Evolutionary conservation across 2,888 invertebrate species (phyloP).

Genomic region (Plagodis dolabraria): DNA sequence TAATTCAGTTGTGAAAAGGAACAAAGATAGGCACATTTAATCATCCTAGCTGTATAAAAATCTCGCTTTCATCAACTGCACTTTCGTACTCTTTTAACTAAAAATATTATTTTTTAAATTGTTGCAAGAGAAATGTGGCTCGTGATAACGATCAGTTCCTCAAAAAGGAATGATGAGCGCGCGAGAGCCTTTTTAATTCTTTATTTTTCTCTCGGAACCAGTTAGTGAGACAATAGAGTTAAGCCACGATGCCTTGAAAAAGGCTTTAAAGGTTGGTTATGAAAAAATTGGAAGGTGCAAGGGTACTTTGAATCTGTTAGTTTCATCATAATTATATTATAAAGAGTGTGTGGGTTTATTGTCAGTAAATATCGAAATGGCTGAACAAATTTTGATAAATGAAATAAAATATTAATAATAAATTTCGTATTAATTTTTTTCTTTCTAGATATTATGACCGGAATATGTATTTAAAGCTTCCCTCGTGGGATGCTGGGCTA

Average conservation of each 20-base stretch:
- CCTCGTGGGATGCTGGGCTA: too few relatives aligned
- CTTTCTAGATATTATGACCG: too few relatives aligned
- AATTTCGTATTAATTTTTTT: too few relatives aligned
- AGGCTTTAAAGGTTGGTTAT: constrained; percentile 11
- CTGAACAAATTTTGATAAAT: too few relatives aligned
- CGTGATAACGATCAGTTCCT: constrained; percentile 49
- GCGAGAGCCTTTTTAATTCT: constrained; percentile 50
- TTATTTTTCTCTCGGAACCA: constrained; percentile 53
- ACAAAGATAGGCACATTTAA: background rate
- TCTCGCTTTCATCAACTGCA: too few relatives aligned
- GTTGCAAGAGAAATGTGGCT: constrained; percentile 43
- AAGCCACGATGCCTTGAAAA: constrained; percentile 11
- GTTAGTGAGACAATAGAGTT: constrained; percentile 57
- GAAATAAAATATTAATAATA: too few relatives aligned
- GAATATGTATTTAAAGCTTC: too few relatives aligned
- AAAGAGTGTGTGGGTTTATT: too few relatives aligned
- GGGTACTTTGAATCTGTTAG: too few relatives aligned
- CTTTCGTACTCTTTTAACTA: background rate
- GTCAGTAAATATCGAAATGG: too few relatives aligned
- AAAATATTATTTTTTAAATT: constrained; percentile 28
- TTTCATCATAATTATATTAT: too few relatives aligned
- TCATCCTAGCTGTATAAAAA: background rate
- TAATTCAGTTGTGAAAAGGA: constrained; percentile 4
- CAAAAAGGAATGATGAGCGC: constrained; percentile 55
- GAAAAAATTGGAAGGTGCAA: background rate